Percentiles rank a stretch among this genome's conserved stretches.
Conservation (phyloP, 2,113 vertebrate genomes). For the Malurus alboscapulatus region DNA sequence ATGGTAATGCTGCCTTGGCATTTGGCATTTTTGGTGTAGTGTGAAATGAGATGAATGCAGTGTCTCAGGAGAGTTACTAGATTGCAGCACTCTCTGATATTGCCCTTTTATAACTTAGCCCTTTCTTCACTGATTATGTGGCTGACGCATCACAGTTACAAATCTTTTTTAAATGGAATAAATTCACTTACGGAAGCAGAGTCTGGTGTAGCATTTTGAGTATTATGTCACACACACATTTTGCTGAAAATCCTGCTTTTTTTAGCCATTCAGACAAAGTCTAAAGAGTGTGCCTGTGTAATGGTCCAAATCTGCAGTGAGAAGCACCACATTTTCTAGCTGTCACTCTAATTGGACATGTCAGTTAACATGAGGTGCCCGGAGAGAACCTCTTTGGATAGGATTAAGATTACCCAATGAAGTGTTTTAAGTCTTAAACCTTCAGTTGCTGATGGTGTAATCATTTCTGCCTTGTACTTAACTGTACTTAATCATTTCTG, state of each 20-base stretch:
- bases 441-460: constrained; percentile 63
- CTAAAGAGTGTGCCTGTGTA: not conserved
- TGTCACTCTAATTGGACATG: constrained; percentile 78
- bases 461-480: constrained; percentile 50
- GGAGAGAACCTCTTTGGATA: constrained; percentile 66
- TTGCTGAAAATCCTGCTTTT: not conserved
- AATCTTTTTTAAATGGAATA: not conserved
- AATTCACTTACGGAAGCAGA: not conserved
- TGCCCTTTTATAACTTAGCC: not conserved
- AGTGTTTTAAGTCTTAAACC: constrained; percentile 71
- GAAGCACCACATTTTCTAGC: constrained; percentile 70
- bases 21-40: not conserved
- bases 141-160: not conserved
- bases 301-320: not conserved
- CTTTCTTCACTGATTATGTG: not conserved
- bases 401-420: constrained; percentile 74
- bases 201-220: not conserved
- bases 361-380: constrained; percentile 81
- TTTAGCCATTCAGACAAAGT: not conserved
- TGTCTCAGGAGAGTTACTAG: not conserved
- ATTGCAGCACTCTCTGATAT: not conserved
- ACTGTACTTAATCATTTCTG: constrained; percentile 52
- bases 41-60: not conserved
- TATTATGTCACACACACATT: not conserved
- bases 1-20: not conserved